phyloP scores from a whole-genome alignment of 2,113 vertebrate species.

The Sturnus vulgaris region DNA sequence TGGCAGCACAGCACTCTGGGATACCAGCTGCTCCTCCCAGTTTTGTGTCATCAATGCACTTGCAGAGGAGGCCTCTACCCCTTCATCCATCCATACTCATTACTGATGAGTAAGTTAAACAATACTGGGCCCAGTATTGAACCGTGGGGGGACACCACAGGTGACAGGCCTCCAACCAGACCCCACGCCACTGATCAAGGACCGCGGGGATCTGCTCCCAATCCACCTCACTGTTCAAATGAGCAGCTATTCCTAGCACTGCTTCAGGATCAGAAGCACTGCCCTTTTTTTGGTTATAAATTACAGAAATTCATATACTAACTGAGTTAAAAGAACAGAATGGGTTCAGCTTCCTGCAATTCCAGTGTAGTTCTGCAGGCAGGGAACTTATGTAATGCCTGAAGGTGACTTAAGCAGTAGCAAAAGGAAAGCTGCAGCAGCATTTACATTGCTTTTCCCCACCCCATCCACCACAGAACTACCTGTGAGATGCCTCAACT shows the following conservation, averaged over 20 bases:
- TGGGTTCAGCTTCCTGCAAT: background rate
- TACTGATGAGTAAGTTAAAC: background rate
- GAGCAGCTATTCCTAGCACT: background rate
- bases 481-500: background rate
- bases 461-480: background rate
- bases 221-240: background rate
- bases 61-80: background rate
- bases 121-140: background rate
- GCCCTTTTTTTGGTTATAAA: background rate
- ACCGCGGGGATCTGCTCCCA: background rate
- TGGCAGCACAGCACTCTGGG: background rate
- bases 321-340: background rate
- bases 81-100: background rate
- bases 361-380: background rate
- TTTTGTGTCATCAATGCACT: background rate
- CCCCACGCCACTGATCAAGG: accelerated
- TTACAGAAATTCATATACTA: background rate
- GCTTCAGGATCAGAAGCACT: background rate
- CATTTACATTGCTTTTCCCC: background rate
- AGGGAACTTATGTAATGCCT: background rate
- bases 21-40: background rate
- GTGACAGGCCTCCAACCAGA: background rate
- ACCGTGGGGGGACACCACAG: background rate
- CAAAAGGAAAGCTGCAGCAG: background rate
- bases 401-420: background rate